These are phyloP conservation scores for Intellagama lesueurii DNA, from an alignment of 2,797 vertebrate species.

Conservation along the genomic window DNA sequence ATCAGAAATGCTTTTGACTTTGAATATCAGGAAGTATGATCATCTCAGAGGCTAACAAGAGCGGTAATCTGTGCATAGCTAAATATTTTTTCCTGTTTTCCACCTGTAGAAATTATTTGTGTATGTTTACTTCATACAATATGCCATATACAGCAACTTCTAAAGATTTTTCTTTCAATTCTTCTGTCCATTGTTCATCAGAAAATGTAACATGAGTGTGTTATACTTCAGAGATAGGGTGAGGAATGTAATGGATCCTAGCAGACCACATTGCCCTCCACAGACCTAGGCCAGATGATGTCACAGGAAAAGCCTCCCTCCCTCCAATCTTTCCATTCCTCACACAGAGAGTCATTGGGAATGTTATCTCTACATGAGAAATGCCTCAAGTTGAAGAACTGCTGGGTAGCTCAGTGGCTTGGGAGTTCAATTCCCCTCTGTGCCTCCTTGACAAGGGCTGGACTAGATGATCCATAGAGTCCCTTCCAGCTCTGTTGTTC, in stretches of 20 bases:
- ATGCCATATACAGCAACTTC: neutral
- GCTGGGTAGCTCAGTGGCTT: too few species aligned
- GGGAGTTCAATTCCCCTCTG: too few species aligned
- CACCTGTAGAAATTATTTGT: conserved; percentile 16
- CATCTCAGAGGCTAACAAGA: conserved; percentile 26
- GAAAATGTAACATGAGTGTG: conserved; percentile 7
- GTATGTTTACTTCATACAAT: neutral
- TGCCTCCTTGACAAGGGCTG: too few species aligned
- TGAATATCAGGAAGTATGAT: conserved; percentile 9
- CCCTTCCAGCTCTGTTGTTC: too few species aligned
- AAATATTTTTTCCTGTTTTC: conserved; percentile 35
- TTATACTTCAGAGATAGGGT: too few species aligned
- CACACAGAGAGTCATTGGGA: too few species aligned
- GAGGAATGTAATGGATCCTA: neutral
- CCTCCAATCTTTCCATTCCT: too few species aligned
- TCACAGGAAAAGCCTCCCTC: neutral
- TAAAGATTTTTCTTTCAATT: conserved; percentile 11
- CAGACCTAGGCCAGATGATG: neutral
- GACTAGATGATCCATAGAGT: too few species aligned
- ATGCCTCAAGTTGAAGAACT: too few species aligned
- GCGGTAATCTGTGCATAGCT: conserved; percentile 19
- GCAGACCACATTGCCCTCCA: neutral
- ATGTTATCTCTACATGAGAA: too few species aligned
- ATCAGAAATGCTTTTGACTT: conserved; percentile 13
- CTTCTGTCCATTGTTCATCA: neutral